Evolutionary conservation across 2,113 vertebrate genomes (phyloP).

Genomic region (Mionectes macconnelli): DNA sequence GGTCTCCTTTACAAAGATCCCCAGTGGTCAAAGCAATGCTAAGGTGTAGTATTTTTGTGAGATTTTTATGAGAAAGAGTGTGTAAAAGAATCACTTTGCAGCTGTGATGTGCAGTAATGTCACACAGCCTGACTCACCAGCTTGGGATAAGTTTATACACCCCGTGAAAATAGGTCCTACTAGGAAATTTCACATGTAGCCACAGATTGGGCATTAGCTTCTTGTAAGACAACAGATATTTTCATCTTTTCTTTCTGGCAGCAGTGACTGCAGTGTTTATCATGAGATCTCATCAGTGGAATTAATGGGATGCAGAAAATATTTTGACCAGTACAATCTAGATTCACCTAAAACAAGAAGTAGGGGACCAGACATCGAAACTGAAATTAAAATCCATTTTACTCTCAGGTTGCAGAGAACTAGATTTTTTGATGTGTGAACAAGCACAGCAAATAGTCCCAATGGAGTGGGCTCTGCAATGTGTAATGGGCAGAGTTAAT

Average conservation of each 20-base stretch:
- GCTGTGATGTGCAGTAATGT: background rate
- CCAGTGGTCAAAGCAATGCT: background rate
- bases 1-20: background rate
- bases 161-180: background rate
- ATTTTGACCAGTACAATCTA: background rate
- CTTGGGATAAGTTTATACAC: background rate
- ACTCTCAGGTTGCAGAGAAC: background rate
- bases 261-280: background rate
- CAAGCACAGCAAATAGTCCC: background rate
- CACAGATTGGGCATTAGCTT: background rate
- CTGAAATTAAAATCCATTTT: conserved; percentile 15
- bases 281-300: background rate
- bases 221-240: background rate
- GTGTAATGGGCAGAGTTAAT: background rate
- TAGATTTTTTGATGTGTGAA: background rate
- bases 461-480: background rate
- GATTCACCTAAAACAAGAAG: background rate
- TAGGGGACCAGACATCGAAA: background rate
- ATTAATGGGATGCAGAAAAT: background rate
- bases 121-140: background rate
- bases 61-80: background rate
- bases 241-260: background rate
- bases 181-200: background rate
- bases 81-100: background rate
- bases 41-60: background rate